Conservation (phyloP, 2,797 vertebrate species). For the Carcharodon carcharias region DNA sequence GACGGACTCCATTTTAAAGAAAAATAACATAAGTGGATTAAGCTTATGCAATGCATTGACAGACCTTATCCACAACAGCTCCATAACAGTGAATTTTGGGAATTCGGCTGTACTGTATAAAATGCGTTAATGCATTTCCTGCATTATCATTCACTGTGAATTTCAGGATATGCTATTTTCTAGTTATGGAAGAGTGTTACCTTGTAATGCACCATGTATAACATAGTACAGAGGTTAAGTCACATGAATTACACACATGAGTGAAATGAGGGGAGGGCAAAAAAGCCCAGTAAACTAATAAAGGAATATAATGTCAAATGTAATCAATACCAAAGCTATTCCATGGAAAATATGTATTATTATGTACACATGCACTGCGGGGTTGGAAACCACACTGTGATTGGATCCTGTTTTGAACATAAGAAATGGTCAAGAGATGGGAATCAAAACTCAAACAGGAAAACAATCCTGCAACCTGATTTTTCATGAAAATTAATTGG, state of each 20-base stretch:
- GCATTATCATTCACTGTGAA: background rate
- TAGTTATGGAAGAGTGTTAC: background rate
- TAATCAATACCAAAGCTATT: background rate
- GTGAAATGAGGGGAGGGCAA: background rate
- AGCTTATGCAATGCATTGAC: background rate
- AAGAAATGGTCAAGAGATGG: background rate
- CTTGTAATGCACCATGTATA: background rate
- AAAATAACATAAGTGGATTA: background rate
- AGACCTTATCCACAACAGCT: background rate
- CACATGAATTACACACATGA: background rate
- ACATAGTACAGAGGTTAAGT: background rate
- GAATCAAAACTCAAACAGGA: background rate
- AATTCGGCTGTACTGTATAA: background rate
- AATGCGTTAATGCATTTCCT: background rate
- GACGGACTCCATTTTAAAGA: background rate
- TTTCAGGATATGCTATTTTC: background rate
- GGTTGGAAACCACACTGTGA: background rate
- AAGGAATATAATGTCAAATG: background rate
- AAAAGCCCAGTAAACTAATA: background rate
- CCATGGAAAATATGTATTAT: background rate
- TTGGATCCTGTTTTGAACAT: background rate
- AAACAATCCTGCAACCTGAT: background rate
- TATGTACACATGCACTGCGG: background rate
- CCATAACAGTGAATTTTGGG: background rate
- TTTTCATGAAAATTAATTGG: background rate